Conservation (phyloP, 2,797 vertebrate species). For the Halcyon chelicuti region DNA sequence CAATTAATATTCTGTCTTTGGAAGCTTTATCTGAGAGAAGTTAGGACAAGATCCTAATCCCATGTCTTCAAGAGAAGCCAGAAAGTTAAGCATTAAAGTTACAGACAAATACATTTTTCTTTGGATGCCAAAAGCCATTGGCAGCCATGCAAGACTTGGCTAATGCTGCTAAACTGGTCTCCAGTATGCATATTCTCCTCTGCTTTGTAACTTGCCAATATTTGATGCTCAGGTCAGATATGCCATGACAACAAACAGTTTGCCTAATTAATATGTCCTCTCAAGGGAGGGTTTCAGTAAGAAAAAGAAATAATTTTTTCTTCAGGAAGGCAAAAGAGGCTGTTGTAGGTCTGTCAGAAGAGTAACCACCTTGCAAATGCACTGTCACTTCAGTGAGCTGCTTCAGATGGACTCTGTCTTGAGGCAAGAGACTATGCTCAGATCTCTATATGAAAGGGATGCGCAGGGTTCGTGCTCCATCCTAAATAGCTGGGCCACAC, state of each 20-base stretch:
- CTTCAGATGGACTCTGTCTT: background rate
- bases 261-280: background rate
- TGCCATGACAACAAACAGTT: background rate
- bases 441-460: background rate
- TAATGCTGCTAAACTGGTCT: background rate
- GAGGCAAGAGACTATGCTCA: background rate
- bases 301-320: background rate
- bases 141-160: background rate
- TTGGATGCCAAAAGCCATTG: background rate
- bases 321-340: background rate
- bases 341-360: background rate
- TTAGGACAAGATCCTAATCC: background rate
- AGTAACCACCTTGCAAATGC: background rate
- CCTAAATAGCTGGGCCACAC: background rate
- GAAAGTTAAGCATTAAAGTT: background rate
- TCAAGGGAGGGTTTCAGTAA: background rate
- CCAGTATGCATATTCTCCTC: background rate
- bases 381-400: background rate
- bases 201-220: background rate
- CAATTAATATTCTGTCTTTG: background rate
- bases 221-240: background rate
- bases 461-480: background rate
- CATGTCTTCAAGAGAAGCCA: background rate
- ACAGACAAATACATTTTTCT: background rate
- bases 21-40: background rate